Conservation (phyloP, 2,113 vertebrate species). For the Lasiurus borealis region DNA sequence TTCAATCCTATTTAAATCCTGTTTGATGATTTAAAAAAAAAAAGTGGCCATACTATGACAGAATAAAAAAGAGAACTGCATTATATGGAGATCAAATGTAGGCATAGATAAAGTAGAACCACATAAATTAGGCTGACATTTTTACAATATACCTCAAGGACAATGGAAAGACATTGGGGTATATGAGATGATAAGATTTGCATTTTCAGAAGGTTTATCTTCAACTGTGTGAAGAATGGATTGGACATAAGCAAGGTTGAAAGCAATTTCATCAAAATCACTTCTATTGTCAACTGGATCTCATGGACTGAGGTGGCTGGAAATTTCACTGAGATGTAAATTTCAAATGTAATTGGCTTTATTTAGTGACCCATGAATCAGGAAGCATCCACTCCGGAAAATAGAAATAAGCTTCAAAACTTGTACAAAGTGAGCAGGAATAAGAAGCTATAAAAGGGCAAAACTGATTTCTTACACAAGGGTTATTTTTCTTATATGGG, state of each 20-base stretch:
- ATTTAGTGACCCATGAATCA: background rate
- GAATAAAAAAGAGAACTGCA: background rate
- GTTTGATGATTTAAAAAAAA: background rate
- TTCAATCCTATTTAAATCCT: background rate
- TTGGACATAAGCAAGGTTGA: background rate
- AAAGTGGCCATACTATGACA: background rate
- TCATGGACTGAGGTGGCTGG: background rate
- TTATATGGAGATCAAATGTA: background rate
- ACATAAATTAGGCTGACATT: background rate
- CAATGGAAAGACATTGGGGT: background rate
- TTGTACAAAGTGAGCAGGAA: background rate
- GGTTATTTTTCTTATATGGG: background rate
- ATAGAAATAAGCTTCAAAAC: background rate
- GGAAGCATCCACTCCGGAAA: background rate
- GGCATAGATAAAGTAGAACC: background rate
- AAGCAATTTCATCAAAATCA: background rate
- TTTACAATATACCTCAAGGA: slow-evolving; percentile 18
- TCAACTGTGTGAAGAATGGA: background rate
- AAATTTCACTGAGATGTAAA: background rate
- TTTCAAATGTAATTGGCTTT: background rate
- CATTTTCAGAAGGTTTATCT: background rate
- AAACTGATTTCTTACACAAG: background rate
- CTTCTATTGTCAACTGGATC: background rate
- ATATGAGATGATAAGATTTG: background rate
- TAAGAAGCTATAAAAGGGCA: background rate